Conservation (phyloP, 2,113 vertebrate species). For the Neogale vison region DNA sequence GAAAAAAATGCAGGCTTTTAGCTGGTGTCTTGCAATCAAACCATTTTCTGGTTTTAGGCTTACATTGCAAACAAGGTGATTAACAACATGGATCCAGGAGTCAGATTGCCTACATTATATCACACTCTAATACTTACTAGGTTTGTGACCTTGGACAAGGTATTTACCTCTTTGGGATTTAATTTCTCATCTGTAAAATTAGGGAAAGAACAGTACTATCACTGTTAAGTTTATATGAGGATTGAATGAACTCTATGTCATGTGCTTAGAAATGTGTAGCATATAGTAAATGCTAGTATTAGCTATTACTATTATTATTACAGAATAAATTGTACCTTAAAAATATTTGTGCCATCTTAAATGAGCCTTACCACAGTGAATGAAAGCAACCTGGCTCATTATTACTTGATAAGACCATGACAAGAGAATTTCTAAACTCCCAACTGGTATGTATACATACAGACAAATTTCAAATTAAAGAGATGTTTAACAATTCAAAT, state of each 20-base stretch:
- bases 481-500: slow-evolving; percentile 20
- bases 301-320: background rate
- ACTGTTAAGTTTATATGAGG: background rate
- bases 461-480: slow-evolving; percentile 34
- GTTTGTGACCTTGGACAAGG: background rate
- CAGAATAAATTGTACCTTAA: slow-evolving; percentile 14
- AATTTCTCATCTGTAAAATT: slow-evolving; percentile 34
- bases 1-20: background rate
- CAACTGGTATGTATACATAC: background rate
- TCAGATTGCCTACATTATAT: background rate
- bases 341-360: slow-evolving; percentile 13
- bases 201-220: background rate
- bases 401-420: background rate
- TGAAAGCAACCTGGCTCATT: background rate
- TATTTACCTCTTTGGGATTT: slow-evolving; percentile 20
- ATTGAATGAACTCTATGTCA: background rate
- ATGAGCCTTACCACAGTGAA: background rate
- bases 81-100: background rate
- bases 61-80: background rate
- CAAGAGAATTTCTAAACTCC: slow-evolving; percentile 27
- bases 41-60: background rate
- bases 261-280: background rate
- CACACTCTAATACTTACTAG: background rate
- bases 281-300: background rate
- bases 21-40: background rate